Conservation (phyloP, 2,797 vertebrate species). For the Enteromius fasciolatus region DNA sequence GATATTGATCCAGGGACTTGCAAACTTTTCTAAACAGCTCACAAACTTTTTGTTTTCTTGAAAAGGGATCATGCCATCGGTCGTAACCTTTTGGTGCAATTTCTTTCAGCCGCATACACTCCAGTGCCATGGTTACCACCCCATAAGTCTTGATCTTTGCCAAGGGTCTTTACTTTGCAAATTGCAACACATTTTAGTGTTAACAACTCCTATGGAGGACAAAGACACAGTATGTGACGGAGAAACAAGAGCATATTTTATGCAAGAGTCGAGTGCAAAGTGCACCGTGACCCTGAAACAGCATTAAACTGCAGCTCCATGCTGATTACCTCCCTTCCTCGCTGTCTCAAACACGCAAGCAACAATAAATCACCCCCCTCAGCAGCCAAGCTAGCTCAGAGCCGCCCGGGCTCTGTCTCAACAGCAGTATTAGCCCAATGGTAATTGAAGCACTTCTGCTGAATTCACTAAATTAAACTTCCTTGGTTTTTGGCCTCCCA, state of each 20-base stretch:
- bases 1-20: neutral
- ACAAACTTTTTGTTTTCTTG: neutral
- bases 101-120: neutral
- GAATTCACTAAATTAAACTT: constrained; percentile 29
- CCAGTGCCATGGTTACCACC: neutral
- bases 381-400: constrained; percentile 44
- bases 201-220: constrained; percentile 14
- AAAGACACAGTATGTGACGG: constrained; percentile 22
- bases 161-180: constrained; percentile 25
- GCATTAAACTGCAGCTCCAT: constrained; percentile 58
- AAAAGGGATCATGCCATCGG: neutral
- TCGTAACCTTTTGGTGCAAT: neutral
- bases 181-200: constrained; percentile 18
- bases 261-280: constrained; percentile 29
- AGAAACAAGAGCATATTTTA: constrained; percentile 42
- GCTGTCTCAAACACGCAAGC: constrained; percentile 57
- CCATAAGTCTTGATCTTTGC: neutral
- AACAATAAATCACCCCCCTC: constrained; percentile 62
- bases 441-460: constrained; percentile 54
- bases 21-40: neutral
- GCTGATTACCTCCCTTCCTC: constrained; percentile 56
- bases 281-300: constrained; percentile 55
- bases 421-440: constrained; percentile 43
- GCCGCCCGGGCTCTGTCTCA: constrained; percentile 18
- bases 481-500: neutral